Percentiles rank a stretch among this genome's conserved stretches.
These are phyloP conservation scores for Acrobasis consociella DNA, from an alignment of 2,888 invertebrate genomes.

Conservation along the genomic window DNA sequence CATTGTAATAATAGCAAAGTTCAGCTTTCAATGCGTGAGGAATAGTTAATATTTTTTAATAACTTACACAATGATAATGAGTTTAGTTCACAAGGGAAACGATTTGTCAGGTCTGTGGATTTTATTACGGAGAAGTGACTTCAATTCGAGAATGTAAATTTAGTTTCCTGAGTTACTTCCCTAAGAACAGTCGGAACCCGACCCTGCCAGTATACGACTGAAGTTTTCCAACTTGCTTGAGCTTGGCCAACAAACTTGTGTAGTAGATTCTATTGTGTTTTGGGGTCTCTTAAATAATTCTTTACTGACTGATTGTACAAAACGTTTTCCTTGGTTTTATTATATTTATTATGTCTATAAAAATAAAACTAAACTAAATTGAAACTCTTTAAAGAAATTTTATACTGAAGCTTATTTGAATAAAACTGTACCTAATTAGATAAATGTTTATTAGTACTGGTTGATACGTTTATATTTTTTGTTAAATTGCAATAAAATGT, in stretches of 20 bases:
- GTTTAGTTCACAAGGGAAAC: not conserved
- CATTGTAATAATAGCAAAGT: too few relatives aligned
- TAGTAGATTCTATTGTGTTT: not conserved
- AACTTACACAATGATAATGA: not conserved
- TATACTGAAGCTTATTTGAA: too few relatives aligned
- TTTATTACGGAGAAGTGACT: conserved; percentile 9
- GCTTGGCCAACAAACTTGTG: conserved; percentile 9
- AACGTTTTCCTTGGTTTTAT: not conserved
- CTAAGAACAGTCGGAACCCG: not conserved
- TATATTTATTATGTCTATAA: too few relatives aligned
- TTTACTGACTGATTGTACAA: not conserved
- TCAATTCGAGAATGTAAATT: conserved; percentile 15
- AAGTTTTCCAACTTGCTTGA: conserved; percentile 3
- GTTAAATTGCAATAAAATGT: too few relatives aligned
- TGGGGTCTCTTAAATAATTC: not conserved
- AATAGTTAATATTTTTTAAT: too few relatives aligned
- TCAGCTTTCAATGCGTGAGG: too few relatives aligned
- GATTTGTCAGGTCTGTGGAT: not conserved
- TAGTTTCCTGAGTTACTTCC: conserved; percentile 10
- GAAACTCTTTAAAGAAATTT: too few relatives aligned
- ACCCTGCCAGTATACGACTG: conserved; percentile 10
- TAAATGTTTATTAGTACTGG: too few relatives aligned
- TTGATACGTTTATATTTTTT: too few relatives aligned
- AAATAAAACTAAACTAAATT: too few relatives aligned
- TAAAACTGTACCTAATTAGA: too few relatives aligned